These are phyloP conservation scores for Temnopleurus reevesii DNA, from an alignment of 53 echinoderm and acorn worm species.

Conservation along the genomic window DNA sequence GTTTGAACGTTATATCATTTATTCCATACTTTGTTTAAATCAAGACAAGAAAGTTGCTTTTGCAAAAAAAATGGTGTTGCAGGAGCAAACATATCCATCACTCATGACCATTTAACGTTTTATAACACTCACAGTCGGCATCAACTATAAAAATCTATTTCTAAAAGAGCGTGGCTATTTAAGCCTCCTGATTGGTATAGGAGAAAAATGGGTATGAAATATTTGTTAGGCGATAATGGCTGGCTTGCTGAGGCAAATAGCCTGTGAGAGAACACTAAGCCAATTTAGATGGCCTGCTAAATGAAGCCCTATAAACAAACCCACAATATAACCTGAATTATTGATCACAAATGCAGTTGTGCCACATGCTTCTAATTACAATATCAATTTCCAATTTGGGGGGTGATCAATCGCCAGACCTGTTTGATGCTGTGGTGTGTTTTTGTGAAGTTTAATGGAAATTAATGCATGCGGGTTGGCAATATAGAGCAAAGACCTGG, in stretches of 20 bases:
- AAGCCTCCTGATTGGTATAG: neutral
- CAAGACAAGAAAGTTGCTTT: too few species aligned
- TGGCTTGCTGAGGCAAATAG: neutral
- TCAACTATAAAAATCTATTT: neutral
- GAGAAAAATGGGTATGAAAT: neutral
- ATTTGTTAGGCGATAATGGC: neutral
- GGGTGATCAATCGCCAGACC: conserved; percentile 34
- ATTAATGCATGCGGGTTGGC: neutral
- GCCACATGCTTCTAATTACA: conserved; percentile 49
- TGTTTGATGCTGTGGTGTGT: conserved; percentile 18
- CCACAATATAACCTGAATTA: conserved; percentile 10
- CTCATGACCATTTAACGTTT: neutral
- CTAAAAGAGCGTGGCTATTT: neutral
- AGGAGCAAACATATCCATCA: neutral
- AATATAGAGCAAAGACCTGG: neutral
- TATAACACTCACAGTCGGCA: neutral
- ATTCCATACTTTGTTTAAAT: too few species aligned
- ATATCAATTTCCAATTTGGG: conserved; percentile 50
- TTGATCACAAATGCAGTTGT: conserved; percentile 25
- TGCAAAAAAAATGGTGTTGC: neutral
- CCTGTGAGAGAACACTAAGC: conserved; percentile 44
- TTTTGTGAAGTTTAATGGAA: neutral
- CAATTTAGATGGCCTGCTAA: conserved; percentile 28
- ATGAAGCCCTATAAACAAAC: conserved; percentile 42
- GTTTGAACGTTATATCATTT: too few species aligned